Base-by-base conservation (phyloP, 2,113 vertebrate species). In the Actinemys pallida region DNA sequence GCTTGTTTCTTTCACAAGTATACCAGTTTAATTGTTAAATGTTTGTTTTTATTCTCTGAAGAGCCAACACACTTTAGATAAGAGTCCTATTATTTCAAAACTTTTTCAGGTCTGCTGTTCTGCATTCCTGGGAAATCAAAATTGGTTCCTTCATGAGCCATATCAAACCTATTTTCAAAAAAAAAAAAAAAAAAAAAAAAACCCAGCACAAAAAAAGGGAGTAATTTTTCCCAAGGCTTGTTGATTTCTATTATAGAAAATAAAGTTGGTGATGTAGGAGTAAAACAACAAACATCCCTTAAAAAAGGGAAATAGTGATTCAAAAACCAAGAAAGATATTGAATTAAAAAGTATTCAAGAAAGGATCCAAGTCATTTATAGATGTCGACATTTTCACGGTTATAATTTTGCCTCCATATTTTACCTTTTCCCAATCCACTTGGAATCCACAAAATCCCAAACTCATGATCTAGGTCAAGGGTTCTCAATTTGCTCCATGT, bases 101-200 rank as follows among this genome's bases (percentile, higher is more conserved):
- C 5, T 62, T 62, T 62, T 69, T 69, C 50, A 59, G 2, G 1
- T 20, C 83, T 91, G 3, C 20, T 90, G 8, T 53, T 90, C 65
- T 62, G 50, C 83, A 84, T 65, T 93, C 81, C 57, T 9, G 8
- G 35, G 45, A 94, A 94, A 91, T 85, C 80, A 91, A 85, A 88
- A 94, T 85, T 24, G 54, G 57, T 75, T 83, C 14, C 72, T 90
- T 88, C 93, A 13, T 86, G 54, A 82, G 62, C 53, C 49, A 79
- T 52, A 50, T 90, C 78, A 96, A 25, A 42, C 52, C 56, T 47
- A 59, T 88, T 20, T 87, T 96, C 49, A 59, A 35, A 81, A 92
- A 25, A 56, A 56, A 10, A 81, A 92, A 25, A 56, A 56, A 10
- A 81, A 92, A 25, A 56, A 56, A 10, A 81, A 92, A 25, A 56